Evolutionary conservation across 2,113 vertebrate species (phyloP).

Genomic region (Prochilodus magdalenae): DNA sequence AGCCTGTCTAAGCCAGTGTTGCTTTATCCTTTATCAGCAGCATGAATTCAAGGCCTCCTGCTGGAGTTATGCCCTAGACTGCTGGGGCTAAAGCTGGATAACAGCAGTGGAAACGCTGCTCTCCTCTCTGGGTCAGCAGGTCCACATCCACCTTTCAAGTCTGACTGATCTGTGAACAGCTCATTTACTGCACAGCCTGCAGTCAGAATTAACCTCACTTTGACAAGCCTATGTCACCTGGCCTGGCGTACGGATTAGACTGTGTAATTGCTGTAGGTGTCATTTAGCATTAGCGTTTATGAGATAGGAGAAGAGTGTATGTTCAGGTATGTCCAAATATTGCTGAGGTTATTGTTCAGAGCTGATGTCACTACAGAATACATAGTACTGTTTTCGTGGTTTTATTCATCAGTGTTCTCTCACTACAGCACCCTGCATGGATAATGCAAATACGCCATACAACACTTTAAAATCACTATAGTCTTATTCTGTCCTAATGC

Average conservation of each 20-base stretch:
- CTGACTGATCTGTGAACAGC: conserved; percentile 67
- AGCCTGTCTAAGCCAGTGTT: not conserved
- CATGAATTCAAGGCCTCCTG: not conserved
- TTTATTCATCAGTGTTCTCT: too few species aligned
- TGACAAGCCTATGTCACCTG: not conserved
- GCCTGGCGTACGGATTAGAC: not conserved
- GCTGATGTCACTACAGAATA: too few species aligned
- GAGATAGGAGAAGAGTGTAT: not conserved
- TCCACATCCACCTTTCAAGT: conserved; percentile 32
- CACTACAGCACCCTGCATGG: too few species aligned
- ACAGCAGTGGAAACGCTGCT: conserved; percentile 47
- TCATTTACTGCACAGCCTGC: conserved; percentile 65
- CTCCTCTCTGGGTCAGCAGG: conserved; percentile 12
- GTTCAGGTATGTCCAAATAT: too few species aligned
- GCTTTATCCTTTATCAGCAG: not conserved
- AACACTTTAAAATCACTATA: too few species aligned
- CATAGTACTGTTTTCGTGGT: too few species aligned
- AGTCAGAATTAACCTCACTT: conserved; percentile 63
- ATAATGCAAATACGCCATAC: too few species aligned
- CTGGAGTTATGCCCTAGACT: not conserved
- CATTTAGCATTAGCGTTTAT: not conserved
- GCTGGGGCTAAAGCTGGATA: conserved; percentile 5
- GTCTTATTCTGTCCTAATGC: too few species aligned
- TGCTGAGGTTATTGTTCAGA: too few species aligned
- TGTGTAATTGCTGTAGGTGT: not conserved